Evolutionary conservation across 2,888 invertebrate species (phyloP).

Genomic region (Neoaliturus tenellus): DNA sequence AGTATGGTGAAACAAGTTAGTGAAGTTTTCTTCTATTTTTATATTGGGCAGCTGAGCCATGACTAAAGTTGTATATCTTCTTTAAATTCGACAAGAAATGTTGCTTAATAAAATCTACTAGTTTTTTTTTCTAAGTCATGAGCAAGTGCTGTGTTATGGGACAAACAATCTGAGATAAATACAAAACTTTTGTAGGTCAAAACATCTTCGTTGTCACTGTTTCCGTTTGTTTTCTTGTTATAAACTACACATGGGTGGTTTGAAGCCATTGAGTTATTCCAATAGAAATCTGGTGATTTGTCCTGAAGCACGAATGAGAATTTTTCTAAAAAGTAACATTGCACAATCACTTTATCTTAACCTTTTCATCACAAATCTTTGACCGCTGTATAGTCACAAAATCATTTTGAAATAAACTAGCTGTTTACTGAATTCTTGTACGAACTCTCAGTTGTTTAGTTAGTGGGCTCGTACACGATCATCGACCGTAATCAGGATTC

Average conservation of each 20-base stretch:
- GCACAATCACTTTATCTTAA: conserved; percentile 19
- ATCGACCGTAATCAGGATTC: no score
- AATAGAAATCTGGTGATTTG: conserved; percentile 45
- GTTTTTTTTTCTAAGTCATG: conserved; percentile 36
- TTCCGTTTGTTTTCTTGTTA: neutral
- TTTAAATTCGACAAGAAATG: neutral
- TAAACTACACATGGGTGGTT: conserved; percentile 30
- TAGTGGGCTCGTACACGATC: no score
- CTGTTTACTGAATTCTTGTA: conserved; percentile 21
- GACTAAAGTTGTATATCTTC: conserved; percentile 55
- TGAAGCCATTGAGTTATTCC: conserved; percentile 42
- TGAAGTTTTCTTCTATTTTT: conserved; percentile 56
- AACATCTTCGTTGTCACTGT: neutral
- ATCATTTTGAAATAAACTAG: conserved; percentile 3
- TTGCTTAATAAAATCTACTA: no score
- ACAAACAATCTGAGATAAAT: conserved; percentile 41
- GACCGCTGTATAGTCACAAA: conserved; percentile 38
- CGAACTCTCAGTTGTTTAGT: conserved; percentile 3
- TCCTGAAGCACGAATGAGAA: conserved; percentile 53
- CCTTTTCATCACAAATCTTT: conserved; percentile 7
- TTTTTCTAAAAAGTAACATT: conserved; percentile 40
- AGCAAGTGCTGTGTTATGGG: conserved; percentile 27
- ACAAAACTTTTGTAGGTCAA: conserved; percentile 4
- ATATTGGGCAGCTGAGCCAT: conserved; percentile 66
- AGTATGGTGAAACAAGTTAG: no score